A percentile compares a stretch with the other conserved stretches of the same genome.
Evolutionary conservation across 2,888 invertebrate genomes (phyloP).

Genomic region (Tiliacea citrago): DNA sequence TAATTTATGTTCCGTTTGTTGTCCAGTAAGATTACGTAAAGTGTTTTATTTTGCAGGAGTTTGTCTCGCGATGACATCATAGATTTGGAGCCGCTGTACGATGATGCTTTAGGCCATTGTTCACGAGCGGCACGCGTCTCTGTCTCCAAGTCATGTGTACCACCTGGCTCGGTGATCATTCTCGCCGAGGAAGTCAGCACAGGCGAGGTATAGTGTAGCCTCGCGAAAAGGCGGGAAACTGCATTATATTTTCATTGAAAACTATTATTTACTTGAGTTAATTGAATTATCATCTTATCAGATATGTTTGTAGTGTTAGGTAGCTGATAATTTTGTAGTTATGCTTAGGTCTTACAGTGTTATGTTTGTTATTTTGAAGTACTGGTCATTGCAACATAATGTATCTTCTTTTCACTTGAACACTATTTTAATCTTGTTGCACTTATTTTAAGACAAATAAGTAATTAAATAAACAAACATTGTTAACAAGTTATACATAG

Average conservation of each 20-base stretch:
- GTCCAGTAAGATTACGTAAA: constrained; percentile 7
- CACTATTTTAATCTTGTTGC: background rate
- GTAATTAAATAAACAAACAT: background rate
- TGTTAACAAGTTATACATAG: background rate
- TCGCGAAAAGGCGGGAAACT: constrained; percentile 81
- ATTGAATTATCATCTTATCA: constrained; percentile 31
- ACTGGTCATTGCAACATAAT: background rate
- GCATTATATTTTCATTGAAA: constrained; percentile 1
- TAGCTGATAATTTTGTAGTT: constrained; percentile 12
- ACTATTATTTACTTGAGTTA: constrained; percentile 4
- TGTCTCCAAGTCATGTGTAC: constrained; percentile 94
- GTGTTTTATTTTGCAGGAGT: constrained; percentile 92
- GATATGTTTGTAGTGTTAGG: constrained; percentile 12
- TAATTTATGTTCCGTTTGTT: background rate
- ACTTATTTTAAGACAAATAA: background rate
- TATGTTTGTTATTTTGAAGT: constrained; percentile 2
- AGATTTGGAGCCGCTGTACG: constrained; percentile 93
- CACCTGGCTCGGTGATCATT: constrained; percentile 95
- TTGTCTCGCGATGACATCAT: constrained; percentile 96
- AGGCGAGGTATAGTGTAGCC: constrained; percentile 91
- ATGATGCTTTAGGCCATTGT: constrained; percentile 87
- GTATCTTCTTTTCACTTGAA: background rate
- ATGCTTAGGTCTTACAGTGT: background rate
- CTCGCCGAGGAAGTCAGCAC: constrained; percentile 96
- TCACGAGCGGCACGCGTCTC: constrained; percentile 92